Conservation (phyloP, 1,140 invertebrate species). For the Drosophila elegans region DNA sequence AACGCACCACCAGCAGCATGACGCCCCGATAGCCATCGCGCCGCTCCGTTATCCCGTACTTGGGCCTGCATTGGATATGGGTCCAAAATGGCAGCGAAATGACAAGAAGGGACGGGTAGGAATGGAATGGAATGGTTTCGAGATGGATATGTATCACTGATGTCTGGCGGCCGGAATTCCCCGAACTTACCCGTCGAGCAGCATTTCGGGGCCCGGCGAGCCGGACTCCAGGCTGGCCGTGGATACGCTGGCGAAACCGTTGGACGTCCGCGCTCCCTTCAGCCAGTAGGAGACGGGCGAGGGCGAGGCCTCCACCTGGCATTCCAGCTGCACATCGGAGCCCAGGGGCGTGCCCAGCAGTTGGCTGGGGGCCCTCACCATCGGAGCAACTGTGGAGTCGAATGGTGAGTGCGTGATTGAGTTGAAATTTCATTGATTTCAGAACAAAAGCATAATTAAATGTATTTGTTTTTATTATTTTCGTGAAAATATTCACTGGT, state of each 20-base stretch:
- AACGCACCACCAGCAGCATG: constrained; percentile 93
- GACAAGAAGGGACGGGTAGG: neutral
- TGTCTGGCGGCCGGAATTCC: constrained; percentile 22
- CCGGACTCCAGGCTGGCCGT: constrained; percentile 76
- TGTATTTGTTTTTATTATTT: neutral
- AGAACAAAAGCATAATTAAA: neutral
- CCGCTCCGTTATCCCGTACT: constrained; percentile 93
- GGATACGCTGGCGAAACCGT: constrained; percentile 71
- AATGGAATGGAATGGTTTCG: constrained; percentile 3
- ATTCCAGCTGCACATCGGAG: constrained; percentile 92
- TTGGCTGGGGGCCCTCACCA: constrained; percentile 93
- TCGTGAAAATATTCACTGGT: neutral
- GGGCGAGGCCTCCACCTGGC: constrained; percentile 93
- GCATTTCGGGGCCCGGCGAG: constrained; percentile 87
- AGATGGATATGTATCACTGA: constrained; percentile 26
- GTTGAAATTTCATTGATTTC: constrained; percentile 10
- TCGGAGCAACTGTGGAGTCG: constrained; percentile 89
- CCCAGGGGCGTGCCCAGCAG: constrained; percentile 92
- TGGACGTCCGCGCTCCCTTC: constrained; percentile 87
- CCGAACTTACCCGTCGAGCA: constrained; percentile 90
- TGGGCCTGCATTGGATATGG: constrained; percentile 87
- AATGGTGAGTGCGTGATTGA: neutral
- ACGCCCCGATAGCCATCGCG: constrained; percentile 92
- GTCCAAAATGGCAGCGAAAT: neutral
- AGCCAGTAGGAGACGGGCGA: constrained; percentile 94